Conservation (phyloP, 2,888 invertebrate species). For the Calameuta idolon region DNA sequence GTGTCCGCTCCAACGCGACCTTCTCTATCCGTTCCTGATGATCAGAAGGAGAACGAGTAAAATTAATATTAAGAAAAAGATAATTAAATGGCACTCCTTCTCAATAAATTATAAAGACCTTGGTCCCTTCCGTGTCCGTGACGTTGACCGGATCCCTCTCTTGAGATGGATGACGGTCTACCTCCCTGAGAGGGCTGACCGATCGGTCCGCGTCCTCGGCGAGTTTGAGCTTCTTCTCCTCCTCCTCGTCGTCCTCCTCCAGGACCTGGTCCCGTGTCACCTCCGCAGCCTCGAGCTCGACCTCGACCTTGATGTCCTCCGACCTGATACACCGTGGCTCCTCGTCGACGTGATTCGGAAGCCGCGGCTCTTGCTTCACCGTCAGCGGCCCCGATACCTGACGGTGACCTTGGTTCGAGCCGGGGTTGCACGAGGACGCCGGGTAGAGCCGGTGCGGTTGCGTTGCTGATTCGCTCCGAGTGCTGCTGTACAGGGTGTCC, state of each 20-base stretch:
- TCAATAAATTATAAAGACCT: conserved; percentile 41
- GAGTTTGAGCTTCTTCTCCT: conserved; percentile 57
- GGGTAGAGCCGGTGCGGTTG: conserved; percentile 54
- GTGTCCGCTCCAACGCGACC: conserved; percentile 56
- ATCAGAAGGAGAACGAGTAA: not conserved
- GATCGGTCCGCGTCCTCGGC: conserved; percentile 53
- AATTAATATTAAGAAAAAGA: not conserved
- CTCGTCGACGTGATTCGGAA: conserved; percentile 47
- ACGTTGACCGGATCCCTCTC: conserved; percentile 49
- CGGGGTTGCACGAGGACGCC: conserved; percentile 29
- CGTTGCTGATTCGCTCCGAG: conserved; percentile 62
- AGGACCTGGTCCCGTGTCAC: conserved; percentile 33
- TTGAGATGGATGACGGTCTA: conserved; percentile 47
- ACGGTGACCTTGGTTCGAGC: conserved; percentile 32
- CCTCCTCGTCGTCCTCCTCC: conserved; percentile 45
- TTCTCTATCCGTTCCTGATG: conserved; percentile 57
- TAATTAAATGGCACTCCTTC: not conserved
- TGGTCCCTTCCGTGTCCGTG: conserved; percentile 60
- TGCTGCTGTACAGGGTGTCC: conserved; percentile 74
- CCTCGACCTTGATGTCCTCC: conserved; percentile 71
- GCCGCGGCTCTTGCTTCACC: conserved; percentile 34
- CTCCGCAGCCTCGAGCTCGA: conserved; percentile 65
- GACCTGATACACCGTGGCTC: conserved; percentile 53
- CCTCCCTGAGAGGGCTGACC: conserved; percentile 52
- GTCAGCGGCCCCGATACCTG: conserved; percentile 27